These are phyloP conservation scores for Onychostoma macrolepis DNA, from an alignment of 2,113 vertebrate genomes.

Conservation along the genomic window DNA sequence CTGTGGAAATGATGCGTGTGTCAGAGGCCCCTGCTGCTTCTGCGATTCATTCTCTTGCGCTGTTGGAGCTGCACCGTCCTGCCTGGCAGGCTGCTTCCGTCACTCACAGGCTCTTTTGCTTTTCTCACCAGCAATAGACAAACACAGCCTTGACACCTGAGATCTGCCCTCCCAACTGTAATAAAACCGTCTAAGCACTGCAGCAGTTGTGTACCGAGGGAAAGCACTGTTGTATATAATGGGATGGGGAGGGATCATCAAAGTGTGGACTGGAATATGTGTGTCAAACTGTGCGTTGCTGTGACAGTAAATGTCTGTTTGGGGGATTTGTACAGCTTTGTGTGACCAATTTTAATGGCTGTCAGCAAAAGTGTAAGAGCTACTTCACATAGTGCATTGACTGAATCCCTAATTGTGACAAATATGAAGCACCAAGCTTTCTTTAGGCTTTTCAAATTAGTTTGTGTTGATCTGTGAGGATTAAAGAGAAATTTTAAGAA, in stretches of 20 bases:
- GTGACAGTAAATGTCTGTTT: slow-evolving; percentile 5
- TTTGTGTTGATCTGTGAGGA: background rate
- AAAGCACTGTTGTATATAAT: slow-evolving; percentile 53
- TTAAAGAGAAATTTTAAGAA: background rate
- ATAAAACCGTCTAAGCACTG: slow-evolving; percentile 55
- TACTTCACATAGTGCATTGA: background rate
- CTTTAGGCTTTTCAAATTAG: background rate
- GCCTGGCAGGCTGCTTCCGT: slow-evolving; percentile 61
- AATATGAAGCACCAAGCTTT: background rate
- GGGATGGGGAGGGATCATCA: slow-evolving; percentile 33
- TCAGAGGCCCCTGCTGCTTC: slow-evolving; percentile 51
- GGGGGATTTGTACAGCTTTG: slow-evolving; percentile 26
- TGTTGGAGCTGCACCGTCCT: slow-evolving; percentile 62
- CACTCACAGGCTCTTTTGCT: slow-evolving; percentile 64
- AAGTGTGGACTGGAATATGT: slow-evolving; percentile 32
- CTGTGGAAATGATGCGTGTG: slow-evolving; percentile 62
- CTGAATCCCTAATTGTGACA: background rate
- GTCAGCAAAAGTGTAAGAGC: background rate
- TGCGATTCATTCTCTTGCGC: slow-evolving; percentile 59
- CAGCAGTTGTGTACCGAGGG: slow-evolving; percentile 57
- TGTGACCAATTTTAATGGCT: slow-evolving; percentile 14
- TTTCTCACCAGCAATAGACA: slow-evolving; percentile 65
- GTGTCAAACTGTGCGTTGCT: slow-evolving; percentile 12
- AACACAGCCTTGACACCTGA: slow-evolving; percentile 54
- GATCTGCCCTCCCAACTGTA: slow-evolving; percentile 57